Percentiles rank a stretch among this genome's conserved stretches.
Evolutionary conservation across 2,888 invertebrate species (phyloP).

Genomic region (Petrolisthes cinctipes): DNA sequence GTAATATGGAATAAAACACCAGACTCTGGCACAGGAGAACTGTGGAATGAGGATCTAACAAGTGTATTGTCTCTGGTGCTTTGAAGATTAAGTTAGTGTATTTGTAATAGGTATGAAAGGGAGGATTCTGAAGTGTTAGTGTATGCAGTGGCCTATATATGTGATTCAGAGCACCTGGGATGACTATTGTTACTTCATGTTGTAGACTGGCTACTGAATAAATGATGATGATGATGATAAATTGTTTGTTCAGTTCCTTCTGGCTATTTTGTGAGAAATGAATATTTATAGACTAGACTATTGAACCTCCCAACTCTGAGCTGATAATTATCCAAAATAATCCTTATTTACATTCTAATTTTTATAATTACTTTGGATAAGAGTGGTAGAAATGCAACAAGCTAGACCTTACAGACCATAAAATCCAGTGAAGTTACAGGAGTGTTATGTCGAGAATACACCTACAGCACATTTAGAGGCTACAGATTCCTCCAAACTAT

Average conservation of each 20-base stretch:
- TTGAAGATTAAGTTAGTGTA: neutral
- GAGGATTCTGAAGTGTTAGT: neutral
- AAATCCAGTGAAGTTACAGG: too few relatives aligned
- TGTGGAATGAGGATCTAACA: neutral
- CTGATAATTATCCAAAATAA: too few relatives aligned
- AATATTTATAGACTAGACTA: too few relatives aligned
- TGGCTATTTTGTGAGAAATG: too few relatives aligned
- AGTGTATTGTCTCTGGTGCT: neutral
- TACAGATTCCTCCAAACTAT: neutral
- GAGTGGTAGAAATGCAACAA: too few relatives aligned
- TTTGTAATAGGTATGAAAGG: neutral
- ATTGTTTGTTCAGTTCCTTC: neutral
- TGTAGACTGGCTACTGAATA: conserved; percentile 37
- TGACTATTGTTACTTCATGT: neutral
- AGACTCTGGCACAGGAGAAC: conserved; percentile 14
- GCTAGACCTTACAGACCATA: too few relatives aligned
- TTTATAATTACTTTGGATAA: too few relatives aligned
- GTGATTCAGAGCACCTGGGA: conserved; percentile 20
- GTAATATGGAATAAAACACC: neutral
- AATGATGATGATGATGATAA: conserved; percentile 8
- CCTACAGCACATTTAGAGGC: neutral
- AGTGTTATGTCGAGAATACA: too few relatives aligned
- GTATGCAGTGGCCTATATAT: neutral
- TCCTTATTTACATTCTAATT: too few relatives aligned
- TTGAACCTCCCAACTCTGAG: too few relatives aligned